Evolutionary conservation across 1,140 invertebrate genomes (phyloP).

Genomic region (Drosophila takahashii): DNA sequence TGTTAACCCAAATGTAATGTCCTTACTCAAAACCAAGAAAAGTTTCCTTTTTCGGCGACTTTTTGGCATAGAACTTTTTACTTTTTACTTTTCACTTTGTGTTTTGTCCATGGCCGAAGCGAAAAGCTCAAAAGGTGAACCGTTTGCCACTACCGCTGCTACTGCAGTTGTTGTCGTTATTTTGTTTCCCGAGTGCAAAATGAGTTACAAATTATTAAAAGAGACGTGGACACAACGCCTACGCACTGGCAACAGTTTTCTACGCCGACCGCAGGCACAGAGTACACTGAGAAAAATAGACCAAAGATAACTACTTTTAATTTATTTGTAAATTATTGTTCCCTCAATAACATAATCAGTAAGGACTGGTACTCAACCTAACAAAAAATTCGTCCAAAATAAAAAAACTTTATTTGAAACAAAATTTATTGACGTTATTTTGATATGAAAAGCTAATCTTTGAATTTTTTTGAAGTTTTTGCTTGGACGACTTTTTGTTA

Average conservation of each 20-base stretch:
- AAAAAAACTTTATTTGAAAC: no score
- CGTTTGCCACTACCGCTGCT: slow-evolving; percentile 21
- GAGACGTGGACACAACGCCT: slow-evolving; percentile 45
- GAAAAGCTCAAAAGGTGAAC: slow-evolving; percentile 65
- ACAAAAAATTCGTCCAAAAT: no score
- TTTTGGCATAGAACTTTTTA: slow-evolving; percentile 64
- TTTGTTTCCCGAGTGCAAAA: slow-evolving; percentile 71
- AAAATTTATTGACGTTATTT: no score
- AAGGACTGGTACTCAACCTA: no score
- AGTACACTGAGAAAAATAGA: slow-evolving; percentile 14
- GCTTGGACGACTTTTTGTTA: no score
- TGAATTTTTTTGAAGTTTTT: no score
- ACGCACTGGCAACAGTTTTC: slow-evolving; percentile 46
- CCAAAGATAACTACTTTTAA: neutral
- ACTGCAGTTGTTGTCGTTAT: slow-evolving; percentile 44
- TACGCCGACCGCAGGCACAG: neutral
- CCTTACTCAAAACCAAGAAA: slow-evolving; percentile 50
- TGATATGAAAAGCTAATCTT: no score
- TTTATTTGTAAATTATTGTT: neutral
- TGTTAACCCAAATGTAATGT: slow-evolving; percentile 72
- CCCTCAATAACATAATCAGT: no score
- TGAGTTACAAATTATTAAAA: slow-evolving; percentile 81
- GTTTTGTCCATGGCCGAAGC: slow-evolving; percentile 46
- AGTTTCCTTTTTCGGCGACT: slow-evolving; percentile 63
- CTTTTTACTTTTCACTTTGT: slow-evolving; percentile 73